These are phyloP conservation scores for Fragum whitleyi DNA, from an alignment of 2,888 invertebrate species.

Conservation along the genomic window DNA sequence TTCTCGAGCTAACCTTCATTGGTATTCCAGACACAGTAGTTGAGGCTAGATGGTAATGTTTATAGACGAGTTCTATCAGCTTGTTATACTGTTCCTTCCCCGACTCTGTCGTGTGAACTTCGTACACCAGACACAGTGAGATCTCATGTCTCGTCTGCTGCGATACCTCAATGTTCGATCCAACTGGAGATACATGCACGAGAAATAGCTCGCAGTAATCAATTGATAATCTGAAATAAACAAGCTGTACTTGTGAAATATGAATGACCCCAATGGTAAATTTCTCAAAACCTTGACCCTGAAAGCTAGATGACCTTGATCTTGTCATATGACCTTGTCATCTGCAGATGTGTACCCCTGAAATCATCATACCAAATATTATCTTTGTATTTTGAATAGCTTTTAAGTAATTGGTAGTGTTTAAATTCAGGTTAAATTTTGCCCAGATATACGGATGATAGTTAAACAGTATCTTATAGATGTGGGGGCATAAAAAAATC, in stretches of 20 bases:
- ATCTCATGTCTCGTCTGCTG: constrained; percentile 87
- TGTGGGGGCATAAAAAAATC: too few relatives aligned
- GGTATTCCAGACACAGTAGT: background rate
- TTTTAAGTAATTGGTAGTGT: too few relatives aligned
- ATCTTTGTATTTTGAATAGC: too few relatives aligned
- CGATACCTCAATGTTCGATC: constrained; percentile 91
- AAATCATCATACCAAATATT: too few relatives aligned
- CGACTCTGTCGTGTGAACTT: constrained; percentile 80
- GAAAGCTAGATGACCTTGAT: too few relatives aligned
- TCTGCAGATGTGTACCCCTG: too few relatives aligned
- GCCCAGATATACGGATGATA: too few relatives aligned
- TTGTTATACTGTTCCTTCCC: constrained; percentile 82
- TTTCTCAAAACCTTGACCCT: too few relatives aligned
- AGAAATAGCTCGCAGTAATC: constrained; percentile 96
- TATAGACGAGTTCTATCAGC: constrained; percentile 84
- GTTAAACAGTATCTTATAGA: too few relatives aligned
- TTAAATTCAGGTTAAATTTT: too few relatives aligned
- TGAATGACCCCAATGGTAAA: background rate
- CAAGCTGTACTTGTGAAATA: background rate
- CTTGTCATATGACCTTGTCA: too few relatives aligned
- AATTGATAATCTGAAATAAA: constrained; percentile 89
- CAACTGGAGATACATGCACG: constrained; percentile 94
- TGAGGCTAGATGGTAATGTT: constrained; percentile 94
- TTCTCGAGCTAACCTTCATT: background rate
- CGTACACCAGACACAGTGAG: constrained; percentile 68